phyloP scores from a whole-genome alignment of 2,797 vertebrate genomes.

The Chromobotia macracanthus region DNA sequence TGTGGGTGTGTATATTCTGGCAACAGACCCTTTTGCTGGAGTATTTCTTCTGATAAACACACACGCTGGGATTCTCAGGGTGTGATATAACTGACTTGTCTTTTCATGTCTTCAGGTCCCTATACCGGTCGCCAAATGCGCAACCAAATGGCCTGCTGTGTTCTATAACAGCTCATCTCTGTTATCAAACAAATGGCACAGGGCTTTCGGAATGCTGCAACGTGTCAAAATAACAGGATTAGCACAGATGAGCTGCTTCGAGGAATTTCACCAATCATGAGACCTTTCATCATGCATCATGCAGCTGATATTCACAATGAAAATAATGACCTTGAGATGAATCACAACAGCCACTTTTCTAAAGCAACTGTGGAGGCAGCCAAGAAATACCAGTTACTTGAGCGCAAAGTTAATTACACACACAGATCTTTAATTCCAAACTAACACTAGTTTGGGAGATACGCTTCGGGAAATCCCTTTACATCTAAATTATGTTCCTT shows the following conservation, averaged over 20 bases:
- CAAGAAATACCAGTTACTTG: background rate
- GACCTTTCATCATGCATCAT: background rate
- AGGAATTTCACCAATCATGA: conserved; percentile 10
- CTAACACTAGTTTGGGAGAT: background rate
- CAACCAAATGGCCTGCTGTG: background rate
- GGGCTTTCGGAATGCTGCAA: background rate
- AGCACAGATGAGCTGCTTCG: conserved; percentile 14
- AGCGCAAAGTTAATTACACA: conserved; percentile 14
- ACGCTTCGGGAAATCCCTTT: background rate
- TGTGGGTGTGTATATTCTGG: conserved; percentile 20
- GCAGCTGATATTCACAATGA: background rate
- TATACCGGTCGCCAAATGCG: conserved; percentile 1
- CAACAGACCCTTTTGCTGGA: background rate
- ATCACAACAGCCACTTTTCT: background rate
- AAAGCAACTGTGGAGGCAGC: background rate
- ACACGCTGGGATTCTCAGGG: conserved; percentile 20
- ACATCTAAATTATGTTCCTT: background rate
- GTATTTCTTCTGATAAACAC: conserved; percentile 34
- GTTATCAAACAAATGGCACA: conserved; percentile 23
- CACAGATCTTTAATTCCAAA: background rate
- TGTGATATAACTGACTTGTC: conserved; percentile 34
- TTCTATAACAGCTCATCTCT: conserved; percentile 1
- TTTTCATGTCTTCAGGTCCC: conserved; percentile 30
- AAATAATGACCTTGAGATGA: background rate
- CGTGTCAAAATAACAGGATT: conserved; percentile 15